Percentiles rank a stretch among this genome's conserved stretches.
These are phyloP conservation scores for Apostichopus parvimensis DNA, from an alignment of 35 echinoderm and acorn worm genomes.

Conservation along the genomic window DNA sequence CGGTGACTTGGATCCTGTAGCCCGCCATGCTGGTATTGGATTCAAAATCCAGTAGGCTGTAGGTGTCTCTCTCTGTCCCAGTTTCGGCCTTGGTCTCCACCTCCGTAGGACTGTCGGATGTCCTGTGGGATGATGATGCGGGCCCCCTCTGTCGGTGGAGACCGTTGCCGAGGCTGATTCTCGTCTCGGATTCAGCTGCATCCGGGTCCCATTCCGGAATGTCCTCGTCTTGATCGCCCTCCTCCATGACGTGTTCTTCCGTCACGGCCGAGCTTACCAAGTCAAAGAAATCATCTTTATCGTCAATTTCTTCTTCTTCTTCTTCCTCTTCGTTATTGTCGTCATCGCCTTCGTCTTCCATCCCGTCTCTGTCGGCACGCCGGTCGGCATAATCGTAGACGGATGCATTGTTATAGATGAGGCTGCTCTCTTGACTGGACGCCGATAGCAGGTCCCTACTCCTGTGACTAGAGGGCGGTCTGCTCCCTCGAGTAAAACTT, in stretches of 20 bases:
- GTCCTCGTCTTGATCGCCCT: neutral
- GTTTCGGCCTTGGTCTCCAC: neutral
- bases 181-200: slow-evolving; percentile 39
- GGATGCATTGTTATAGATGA: neutral
- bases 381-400: neutral
- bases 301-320: slow-evolving; percentile 43
- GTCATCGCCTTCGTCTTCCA: slow-evolving; percentile 43
- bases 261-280: neutral
- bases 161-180: neutral
- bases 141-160: neutral
- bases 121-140: neutral
- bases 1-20: slow-evolving; percentile 77
- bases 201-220: slow-evolving; percentile 67
- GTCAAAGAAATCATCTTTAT: slow-evolving; percentile 44
- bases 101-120: slow-evolving; percentile 46
- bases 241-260: neutral
- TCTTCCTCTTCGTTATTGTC: neutral
- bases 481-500: neutral
- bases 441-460: neutral
- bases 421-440: neutral
- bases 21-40: slow-evolving; percentile 68
- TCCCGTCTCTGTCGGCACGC: neutral
- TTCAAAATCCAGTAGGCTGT: slow-evolving; percentile 68
- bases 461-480: neutral
- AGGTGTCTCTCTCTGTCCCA: neutral